Evolutionary conservation across 1,140 invertebrate genomes (phyloP), one percentile per base, ranked within the genome.

Genomic region (Apis dorsata): DNA sequence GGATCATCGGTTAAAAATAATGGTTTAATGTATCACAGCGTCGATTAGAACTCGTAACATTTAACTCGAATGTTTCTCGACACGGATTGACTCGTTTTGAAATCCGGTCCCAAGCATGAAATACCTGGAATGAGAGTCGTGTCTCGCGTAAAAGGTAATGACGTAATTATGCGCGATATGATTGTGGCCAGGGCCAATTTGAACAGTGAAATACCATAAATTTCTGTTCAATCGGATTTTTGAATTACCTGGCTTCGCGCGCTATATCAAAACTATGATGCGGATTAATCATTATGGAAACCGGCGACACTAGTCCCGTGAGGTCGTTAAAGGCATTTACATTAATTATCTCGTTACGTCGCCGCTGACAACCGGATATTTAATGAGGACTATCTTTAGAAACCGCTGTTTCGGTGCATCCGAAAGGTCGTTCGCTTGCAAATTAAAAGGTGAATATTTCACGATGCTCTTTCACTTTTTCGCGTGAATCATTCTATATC

Each of bases 281-380:
- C 63, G 17, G 49, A 78, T 82, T 75, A 86, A 86, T 86, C 59
- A 28, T 19, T 28, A 49, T n/a, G 51, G 17, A 28, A n/a, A 51
- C 21, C 5, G 28, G 73, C 69, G 73, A 79, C 65, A 70, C 28
- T n/a, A 19, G 44, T 15, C 65, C 63, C 59, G 44, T 34, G 55
- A 21, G 63, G 21, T 55, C 65, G 49, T 86, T 87, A 68, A 80
- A 86, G 69, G 10, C 72, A 55, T 76, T 84, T 76, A n/a, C 53
- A 72, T 86, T 73, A 86, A 83, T 86, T 76, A 83, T n/a, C 76
- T 76, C 15, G 51, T 83, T 86, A 79, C 65, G 44, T 60, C 15
- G 71, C 44, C 60, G n/a, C 51, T 15, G 51, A 17, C 17, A 0
- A 65, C 28, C 49, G 71, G 62, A 83, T 76, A 83, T 83, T 83